Percentiles rank a stretch among this genome's conserved stretches.
Evolutionary conservation across 2,888 invertebrate species (phyloP).

Genomic region (Arrhopalites spinosus): DNA sequence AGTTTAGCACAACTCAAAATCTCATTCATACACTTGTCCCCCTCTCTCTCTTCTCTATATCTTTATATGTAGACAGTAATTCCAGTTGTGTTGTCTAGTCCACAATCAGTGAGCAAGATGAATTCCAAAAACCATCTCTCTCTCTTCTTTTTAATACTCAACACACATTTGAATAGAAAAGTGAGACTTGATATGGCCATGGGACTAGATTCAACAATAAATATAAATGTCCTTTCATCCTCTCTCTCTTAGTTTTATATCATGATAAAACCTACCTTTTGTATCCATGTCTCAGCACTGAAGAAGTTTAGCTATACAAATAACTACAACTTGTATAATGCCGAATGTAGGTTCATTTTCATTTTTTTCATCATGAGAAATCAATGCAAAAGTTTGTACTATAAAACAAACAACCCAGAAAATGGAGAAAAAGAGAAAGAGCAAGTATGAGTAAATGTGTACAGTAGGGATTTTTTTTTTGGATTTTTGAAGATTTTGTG

Average conservation of each 20-base stretch:
- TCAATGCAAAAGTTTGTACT: too few relatives aligned
- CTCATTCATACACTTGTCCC: not conserved
- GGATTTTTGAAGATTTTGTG: not conserved
- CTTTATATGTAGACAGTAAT: not conserved
- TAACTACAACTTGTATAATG: not conserved
- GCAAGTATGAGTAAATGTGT: too few relatives aligned
- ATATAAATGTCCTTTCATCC: not conserved
- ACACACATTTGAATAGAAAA: not conserved
- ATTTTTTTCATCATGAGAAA: not conserved
- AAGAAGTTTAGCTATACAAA: not conserved
- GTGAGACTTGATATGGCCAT: constrained; percentile 7
- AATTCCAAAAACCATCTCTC: constrained; percentile 2
- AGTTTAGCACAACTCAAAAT: not conserved
- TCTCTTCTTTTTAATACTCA: not conserved
- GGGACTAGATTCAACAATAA: not conserved
- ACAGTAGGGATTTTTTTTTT: not conserved
- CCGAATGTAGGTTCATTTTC: not conserved
- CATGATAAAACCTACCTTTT: too few relatives aligned
- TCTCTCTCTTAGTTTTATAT: not conserved
- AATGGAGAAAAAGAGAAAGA: too few relatives aligned
- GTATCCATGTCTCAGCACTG: not conserved
- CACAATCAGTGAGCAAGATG: not conserved
- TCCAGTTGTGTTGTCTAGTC: not conserved
- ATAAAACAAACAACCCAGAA: too few relatives aligned
- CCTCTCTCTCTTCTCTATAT: too few relatives aligned